These are phyloP conservation scores for pig (Sus scrofa) DNA, from an alignment of 2,113 vertebrate species.

Conservation along the genomic window DNA sequence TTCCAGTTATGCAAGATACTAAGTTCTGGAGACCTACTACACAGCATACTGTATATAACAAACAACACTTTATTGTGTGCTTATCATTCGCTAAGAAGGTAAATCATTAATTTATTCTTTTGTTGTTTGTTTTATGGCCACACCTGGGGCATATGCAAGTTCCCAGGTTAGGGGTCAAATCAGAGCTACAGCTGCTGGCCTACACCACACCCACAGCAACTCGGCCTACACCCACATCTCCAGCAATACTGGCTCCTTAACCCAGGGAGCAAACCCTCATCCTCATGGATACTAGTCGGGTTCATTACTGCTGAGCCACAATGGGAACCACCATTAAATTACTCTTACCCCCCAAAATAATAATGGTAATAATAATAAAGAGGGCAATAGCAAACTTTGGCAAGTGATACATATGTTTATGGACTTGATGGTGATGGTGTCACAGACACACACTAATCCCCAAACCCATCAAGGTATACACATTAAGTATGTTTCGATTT, in stretches of 20 bases:
- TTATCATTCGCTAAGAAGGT: not conserved
- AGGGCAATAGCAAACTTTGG: not conserved
- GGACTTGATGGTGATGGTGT: not conserved
- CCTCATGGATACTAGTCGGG: too few relatives aligned
- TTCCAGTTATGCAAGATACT: not conserved
- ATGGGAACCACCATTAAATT: not conserved
- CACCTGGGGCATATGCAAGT: too few relatives aligned
- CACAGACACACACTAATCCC: not conserved
- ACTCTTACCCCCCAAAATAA: not conserved
- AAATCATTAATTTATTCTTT: not conserved
- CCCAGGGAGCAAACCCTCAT: too few relatives aligned
- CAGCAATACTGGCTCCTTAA: too few relatives aligned
- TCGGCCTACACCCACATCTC: too few relatives aligned
- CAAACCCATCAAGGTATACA: not conserved
- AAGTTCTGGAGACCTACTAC: too few relatives aligned
- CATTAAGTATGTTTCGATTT: not conserved
- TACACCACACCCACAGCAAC: too few relatives aligned
- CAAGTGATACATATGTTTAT: not conserved
- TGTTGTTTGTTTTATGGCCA: too few relatives aligned
- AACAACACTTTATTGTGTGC: accelerated
- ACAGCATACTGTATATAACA: not conserved
- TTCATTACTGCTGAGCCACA: too few relatives aligned
- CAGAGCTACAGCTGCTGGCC: too few relatives aligned
- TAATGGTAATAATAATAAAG: not conserved
- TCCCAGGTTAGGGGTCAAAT: too few relatives aligned